Conservation (phyloP, 2,888 invertebrate species). For the Hipparchia semele region DNA sequence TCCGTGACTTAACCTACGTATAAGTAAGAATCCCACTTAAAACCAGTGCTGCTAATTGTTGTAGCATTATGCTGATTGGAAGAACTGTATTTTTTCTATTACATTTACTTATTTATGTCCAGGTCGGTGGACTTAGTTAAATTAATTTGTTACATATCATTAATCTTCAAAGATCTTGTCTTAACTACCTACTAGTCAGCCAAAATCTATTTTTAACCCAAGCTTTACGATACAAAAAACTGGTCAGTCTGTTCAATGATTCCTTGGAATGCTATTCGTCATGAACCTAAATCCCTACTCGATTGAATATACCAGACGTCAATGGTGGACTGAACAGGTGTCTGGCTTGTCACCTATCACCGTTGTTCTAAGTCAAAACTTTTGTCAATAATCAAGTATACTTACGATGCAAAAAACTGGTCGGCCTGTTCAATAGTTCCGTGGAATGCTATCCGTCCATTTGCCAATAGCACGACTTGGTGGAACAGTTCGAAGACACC, state of each 20-base stretch:
- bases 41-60: no score
- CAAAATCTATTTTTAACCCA: no score
- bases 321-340: slow-evolving; percentile 95
- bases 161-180: no score
- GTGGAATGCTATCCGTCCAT: slow-evolving; percentile 90
- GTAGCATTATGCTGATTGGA: no score
- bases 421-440: slow-evolving; percentile 88
- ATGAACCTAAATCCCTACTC: slow-evolving; percentile 82
- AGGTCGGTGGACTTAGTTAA: no score
- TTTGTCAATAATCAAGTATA: slow-evolving; percentile 35
- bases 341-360: slow-evolving; percentile 89
- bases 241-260: slow-evolving; percentile 85
- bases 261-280: slow-evolving; percentile 91
- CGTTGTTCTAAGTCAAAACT: slow-evolving; percentile 65
- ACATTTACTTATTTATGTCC: no score
- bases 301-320: slow-evolving; percentile 92
- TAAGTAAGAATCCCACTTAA: no score
- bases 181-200: no score
- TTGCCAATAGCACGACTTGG: slow-evolving; percentile 89
- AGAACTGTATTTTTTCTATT: no score
- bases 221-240: slow-evolving; percentile 86
- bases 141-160: no score
- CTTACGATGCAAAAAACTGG: slow-evolving; percentile 87
- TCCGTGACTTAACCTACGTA: no score
- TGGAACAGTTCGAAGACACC: slow-evolving; percentile 93